These are phyloP conservation scores for Corbicula japonica DNA, from an alignment of 2,888 invertebrate genomes.

Conservation along the genomic window DNA sequence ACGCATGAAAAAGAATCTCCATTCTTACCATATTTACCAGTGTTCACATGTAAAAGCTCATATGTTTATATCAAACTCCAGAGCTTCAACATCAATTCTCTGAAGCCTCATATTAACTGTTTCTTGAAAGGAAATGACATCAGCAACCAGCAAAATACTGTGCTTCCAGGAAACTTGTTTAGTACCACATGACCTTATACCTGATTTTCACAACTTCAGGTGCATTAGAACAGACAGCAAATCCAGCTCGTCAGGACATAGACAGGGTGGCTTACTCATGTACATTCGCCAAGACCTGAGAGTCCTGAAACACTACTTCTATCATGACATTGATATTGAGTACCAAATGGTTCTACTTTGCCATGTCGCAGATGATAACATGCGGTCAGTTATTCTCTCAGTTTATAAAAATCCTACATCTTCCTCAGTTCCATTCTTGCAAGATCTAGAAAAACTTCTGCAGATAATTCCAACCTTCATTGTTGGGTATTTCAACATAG, in stretches of 20 bases:
- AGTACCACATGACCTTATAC: background rate
- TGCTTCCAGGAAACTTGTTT: constrained; percentile 22
- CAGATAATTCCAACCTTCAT: constrained; percentile 14
- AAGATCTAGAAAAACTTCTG: constrained; percentile 11
- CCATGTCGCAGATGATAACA: constrained; percentile 1
- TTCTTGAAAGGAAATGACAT: constrained; percentile 12
- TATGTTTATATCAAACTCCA: constrained; percentile 13
- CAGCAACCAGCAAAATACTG: constrained; percentile 9
- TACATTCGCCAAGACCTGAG: constrained; percentile 23
- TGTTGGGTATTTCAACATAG: constrained; percentile 12
- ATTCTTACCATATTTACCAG: constrained; percentile 18
- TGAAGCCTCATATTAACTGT: constrained; percentile 12
- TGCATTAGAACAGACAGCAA: background rate
- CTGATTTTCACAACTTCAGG: background rate
- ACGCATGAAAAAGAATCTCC: constrained; percentile 2
- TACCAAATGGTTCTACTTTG: constrained; percentile 21
- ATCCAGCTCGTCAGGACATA: background rate
- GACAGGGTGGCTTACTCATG: constrained; percentile 22
- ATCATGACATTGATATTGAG: constrained; percentile 1
- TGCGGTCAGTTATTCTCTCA: constrained; percentile 7
- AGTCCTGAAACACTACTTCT: constrained; percentile 8
- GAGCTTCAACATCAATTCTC: constrained; percentile 18
- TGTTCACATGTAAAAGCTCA: background rate
- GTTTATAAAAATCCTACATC: constrained; percentile 26
- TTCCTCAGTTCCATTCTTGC: background rate